Base-by-base conservation (phyloP, 2,888 invertebrate genomes). In the Euzetes globulus region DNA sequence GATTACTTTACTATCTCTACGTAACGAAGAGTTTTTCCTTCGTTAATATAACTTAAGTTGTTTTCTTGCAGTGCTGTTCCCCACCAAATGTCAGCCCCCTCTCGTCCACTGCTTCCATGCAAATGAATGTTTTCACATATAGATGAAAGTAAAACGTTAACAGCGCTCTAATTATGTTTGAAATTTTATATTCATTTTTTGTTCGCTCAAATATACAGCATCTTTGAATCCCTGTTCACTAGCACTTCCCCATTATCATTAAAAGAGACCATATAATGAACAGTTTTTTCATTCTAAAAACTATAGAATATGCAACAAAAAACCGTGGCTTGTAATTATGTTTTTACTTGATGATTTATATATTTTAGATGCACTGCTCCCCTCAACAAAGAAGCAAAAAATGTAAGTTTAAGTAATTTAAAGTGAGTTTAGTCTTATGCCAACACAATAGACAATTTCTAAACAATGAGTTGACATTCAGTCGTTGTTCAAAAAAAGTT, bases 201-300 rank as follows among this genome's bases (percentile, higher is more conserved):
- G 25, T 25, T 29, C 19, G 6, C 52, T 22, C 52, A 52, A 19
- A 19, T 22, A 22, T 52, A 52, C 19, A 15, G 29, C 60, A 60
- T 60, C 60, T 25, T 60, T 13, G 25, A 60, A 22, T 27, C 60
- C 60, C 60, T 60, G 27, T 60, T 60, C 29, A 25, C 60, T 29
- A 22, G 15, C 27, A 25, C 27, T 60, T 60, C 60, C 58, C 60
- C 60, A 60, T 60, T 60, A 27, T 60, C 60, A 60, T 60, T 60
- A 60, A 60, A 52, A 52, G 52, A 52, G 60, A 60, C 60, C 22
- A 60, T 60, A 60, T 25, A 60, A 60, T 27, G 27, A 60, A 60
- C 60, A 60, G 25, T 60, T 60, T 60, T 41, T 41, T 41, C 41
- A 41, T 13, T 41, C 29, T 60, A 52, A 52, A 15, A 52, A n/a